Percentiles rank a stretch among this genome's conserved stretches.
phyloP scores from a whole-genome alignment of 2,797 vertebrate genomes.

The Yasuhikotakia modesta region DNA sequence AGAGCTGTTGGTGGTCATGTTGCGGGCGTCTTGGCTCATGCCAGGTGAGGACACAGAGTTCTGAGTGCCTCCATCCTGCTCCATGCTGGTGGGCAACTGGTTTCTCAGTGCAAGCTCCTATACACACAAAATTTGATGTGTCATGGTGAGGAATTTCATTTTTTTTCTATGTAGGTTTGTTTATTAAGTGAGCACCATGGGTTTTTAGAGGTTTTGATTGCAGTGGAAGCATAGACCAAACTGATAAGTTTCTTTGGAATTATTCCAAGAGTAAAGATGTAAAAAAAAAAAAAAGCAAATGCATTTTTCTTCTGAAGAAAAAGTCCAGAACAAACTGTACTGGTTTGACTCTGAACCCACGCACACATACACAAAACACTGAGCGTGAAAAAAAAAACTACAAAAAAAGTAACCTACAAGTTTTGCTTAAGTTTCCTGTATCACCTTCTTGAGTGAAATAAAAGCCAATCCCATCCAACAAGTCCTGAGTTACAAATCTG shows the following conservation, averaged over 20 bases:
- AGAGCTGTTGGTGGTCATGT: slow-evolving; percentile 98
- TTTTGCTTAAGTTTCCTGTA: slow-evolving; percentile 46
- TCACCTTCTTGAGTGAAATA: slow-evolving; percentile 18
- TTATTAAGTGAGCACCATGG: slow-evolving; percentile 5
- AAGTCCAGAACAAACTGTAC: slow-evolving; percentile 48
- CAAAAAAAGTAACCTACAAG: slow-evolving; percentile 46
- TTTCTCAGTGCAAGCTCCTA: slow-evolving; percentile 95
- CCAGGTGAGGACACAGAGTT: slow-evolving; percentile 92
- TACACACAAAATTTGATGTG: not conserved
- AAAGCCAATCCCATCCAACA: slow-evolving; percentile 52
- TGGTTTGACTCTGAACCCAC: slow-evolving; percentile 40
- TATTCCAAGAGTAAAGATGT: slow-evolving; percentile 1
- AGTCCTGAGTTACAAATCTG: slow-evolving; percentile 62
- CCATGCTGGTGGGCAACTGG: slow-evolving; percentile 92
- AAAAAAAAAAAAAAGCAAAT: not conserved
- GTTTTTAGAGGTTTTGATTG: not conserved
- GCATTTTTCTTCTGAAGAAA: slow-evolving; percentile 1
- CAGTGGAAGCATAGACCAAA: too few relatives aligned
- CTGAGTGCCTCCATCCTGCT: slow-evolving; percentile 88
- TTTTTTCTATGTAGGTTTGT: not conserved
- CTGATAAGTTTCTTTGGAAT: slow-evolving; percentile 28
- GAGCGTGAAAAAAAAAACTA: slow-evolving; percentile 40
- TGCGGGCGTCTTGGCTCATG: slow-evolving; percentile 94
- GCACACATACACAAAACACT: slow-evolving; percentile 7
- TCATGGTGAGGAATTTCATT: not conserved